Evolutionary conservation across 1,140 invertebrate genomes (phyloP).

Genomic region (Piezodorus guildinii): DNA sequence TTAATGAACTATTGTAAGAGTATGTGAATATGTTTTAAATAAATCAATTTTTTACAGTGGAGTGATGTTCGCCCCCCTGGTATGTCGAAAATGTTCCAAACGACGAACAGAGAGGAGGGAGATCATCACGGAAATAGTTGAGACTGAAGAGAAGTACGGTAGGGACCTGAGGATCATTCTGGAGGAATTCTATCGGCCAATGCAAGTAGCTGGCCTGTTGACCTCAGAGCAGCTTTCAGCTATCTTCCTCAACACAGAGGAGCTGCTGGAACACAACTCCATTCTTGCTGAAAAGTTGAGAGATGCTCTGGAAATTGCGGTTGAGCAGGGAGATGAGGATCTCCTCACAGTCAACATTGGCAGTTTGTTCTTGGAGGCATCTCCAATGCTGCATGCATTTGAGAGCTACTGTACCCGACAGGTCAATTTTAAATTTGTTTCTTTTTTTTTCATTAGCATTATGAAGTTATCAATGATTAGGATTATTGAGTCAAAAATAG

Average conservation of each 20-base stretch:
- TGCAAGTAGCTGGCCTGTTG: slow-evolving; percentile 69
- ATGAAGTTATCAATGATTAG: too few relatives aligned
- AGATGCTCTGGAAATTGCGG: slow-evolving; percentile 73
- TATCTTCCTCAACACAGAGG: slow-evolving; percentile 89
- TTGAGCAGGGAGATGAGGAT: slow-evolving; percentile 67
- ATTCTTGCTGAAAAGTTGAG: slow-evolving; percentile 74
- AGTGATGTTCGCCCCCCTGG: slow-evolving; percentile 58
- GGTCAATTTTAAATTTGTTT: slow-evolving; percentile 30
- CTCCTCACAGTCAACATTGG: slow-evolving; percentile 81
- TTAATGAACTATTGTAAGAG: too few relatives aligned
- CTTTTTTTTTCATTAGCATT: too few relatives aligned
- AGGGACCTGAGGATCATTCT: slow-evolving; percentile 81
- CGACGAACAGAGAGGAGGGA: slow-evolving; percentile 81
- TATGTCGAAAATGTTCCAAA: slow-evolving; percentile 79
- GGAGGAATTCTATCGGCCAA: slow-evolving; percentile 88
- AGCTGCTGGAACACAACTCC: slow-evolving; percentile 79
- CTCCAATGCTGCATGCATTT: slow-evolving; percentile 85
- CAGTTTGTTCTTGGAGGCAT: slow-evolving; percentile 80
- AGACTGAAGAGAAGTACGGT: slow-evolving; percentile 92
- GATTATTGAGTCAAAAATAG: too few relatives aligned
- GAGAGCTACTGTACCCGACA: slow-evolving; percentile 85
- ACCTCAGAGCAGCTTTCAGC: slow-evolving; percentile 59
- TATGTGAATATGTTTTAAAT: too few relatives aligned
- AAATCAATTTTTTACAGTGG: slow-evolving; percentile 38
- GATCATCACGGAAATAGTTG: slow-evolving; percentile 89